A percentile compares a stretch with the other conserved stretches of the same genome.
These are phyloP conservation scores for Squalus acanthias DNA, from an alignment of 2,797 vertebrate species.

Conservation along the genomic window DNA sequence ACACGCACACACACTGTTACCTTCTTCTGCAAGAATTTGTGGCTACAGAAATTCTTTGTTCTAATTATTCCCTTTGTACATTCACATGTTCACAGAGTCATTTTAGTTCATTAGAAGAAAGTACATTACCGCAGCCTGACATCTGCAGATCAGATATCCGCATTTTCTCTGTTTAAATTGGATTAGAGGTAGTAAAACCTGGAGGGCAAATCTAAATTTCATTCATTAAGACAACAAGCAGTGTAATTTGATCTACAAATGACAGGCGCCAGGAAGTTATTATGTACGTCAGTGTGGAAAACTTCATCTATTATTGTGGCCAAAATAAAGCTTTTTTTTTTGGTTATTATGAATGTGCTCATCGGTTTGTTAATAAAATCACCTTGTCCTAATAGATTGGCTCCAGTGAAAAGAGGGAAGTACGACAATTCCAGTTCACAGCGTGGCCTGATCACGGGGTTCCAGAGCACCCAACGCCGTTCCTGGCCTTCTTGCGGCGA, in stretches of 20 bases:
- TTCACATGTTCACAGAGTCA: background rate
- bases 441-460: conserved; percentile 98
- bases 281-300: background rate
- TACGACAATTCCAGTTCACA: conserved; percentile 96
- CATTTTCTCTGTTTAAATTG: background rate
- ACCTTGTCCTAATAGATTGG: conserved; percentile 70
- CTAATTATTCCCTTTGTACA: background rate
- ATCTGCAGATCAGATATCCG: background rate
- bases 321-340: background rate
- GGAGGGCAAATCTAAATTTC: background rate
- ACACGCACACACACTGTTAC: background rate
- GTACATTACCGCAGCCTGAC: background rate
- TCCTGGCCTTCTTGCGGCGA: conserved; percentile 88
- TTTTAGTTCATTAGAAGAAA: background rate
- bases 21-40: background rate
- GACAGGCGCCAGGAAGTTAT: background rate
- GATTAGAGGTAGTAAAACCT: background rate
- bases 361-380: conserved; percentile 22
- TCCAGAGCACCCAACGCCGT: conserved; percentile 92
- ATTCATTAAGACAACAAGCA: background rate
- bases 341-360: background rate
- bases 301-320: background rate
- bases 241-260: background rate
- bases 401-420: conserved; percentile 94
- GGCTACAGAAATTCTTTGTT: background rate